Base-by-base conservation (phyloP, 1,140 invertebrate species). In the Drosophila sproati region DNA sequence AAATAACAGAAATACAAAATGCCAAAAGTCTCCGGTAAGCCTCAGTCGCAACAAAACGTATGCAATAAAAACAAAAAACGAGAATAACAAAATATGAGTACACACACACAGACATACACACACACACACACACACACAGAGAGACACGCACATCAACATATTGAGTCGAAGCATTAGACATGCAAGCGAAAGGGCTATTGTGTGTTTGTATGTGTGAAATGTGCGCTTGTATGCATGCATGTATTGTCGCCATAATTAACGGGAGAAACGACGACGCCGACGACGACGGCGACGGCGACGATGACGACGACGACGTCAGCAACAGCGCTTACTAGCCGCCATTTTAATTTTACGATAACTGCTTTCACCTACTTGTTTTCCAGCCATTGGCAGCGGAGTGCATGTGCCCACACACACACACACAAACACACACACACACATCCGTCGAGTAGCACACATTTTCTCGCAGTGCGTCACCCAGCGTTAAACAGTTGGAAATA, bases 291-390 rank as follows among this genome's bases (percentile, higher is more conserved):
- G 54, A 66, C 82, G 57, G 43, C 73, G 61, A 54, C 54, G 34
- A 57, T 54, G 57, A 51, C 54, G 43, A 37, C 72, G 73, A 77
- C 71, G 39, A 47, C 63, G 60, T 48, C 55, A 66, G 82, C 82
- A 77, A 82, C 80, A 88, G 55, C 82, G 83, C 82, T 85, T 87
- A 88, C 85, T 89, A 89, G 77, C 85, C 85, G 85, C 85, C 83
- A 88, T 89, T 88, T 88, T 88, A 78, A 80, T 89, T 88, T 88
- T 80, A 88, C 85, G 85, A 89, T 88, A 90, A 89, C 80, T 75
- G 73, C 81, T 85, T 88, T 89, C 86, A 90, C 85, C 85, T 88
- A 88, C 85, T 90, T 89, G 79, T 73, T 63, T 85, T 55, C 39
- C 62, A 37, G 39, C 48, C 32, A 56, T n/a, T 67, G 43, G 31